These are phyloP conservation scores for Asbolus verrucosus DNA, from an alignment of 1,140 invertebrate species.

Conservation along the genomic window DNA sequence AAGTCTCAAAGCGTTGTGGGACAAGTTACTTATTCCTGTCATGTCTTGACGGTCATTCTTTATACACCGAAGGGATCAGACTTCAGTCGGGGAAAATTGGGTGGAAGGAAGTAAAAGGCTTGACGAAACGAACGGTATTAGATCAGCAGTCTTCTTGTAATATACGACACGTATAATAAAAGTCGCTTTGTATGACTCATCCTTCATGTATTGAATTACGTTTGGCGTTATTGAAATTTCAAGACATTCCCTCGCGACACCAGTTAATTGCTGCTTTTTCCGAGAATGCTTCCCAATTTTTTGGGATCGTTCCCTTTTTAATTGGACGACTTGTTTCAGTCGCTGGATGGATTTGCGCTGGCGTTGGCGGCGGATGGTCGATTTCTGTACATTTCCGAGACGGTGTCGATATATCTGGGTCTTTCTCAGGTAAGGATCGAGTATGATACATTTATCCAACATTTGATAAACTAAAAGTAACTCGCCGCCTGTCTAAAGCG, in stretches of 20 bases:
- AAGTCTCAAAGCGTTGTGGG: slow-evolving; percentile 47
- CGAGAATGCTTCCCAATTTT: too few relatives aligned
- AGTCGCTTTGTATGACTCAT: slow-evolving; percentile 43
- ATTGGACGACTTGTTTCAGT: slow-evolving; percentile 75
- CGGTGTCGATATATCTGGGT: slow-evolving; percentile 98
- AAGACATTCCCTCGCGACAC: too few relatives aligned
- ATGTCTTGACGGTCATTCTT: slow-evolving; percentile 65
- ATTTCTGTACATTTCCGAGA: slow-evolving; percentile 98
- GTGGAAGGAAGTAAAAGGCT: slow-evolving; percentile 57
- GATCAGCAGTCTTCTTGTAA: slow-evolving; percentile 47
- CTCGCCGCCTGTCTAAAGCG: too few relatives aligned
- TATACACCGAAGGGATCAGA: slow-evolving; percentile 63
- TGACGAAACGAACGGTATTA: slow-evolving; percentile 46
- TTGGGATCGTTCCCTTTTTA: slow-evolving; percentile 2
- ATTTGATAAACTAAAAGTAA: slow-evolving; percentile 25
- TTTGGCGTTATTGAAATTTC: too few relatives aligned
- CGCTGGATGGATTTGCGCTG: slow-evolving; percentile 96
- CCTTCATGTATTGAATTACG: slow-evolving; percentile 27
- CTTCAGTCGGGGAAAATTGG: slow-evolving; percentile 59
- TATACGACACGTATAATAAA: slow-evolving; percentile 47
- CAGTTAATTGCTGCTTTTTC: too few relatives aligned
- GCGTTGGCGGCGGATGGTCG: slow-evolving; percentile 94
- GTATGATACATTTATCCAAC: slow-evolving; percentile 9
- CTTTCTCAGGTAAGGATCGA: slow-evolving; percentile 89
- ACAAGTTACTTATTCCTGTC: slow-evolving; percentile 63